phyloP scores from a whole-genome alignment of 1,140 invertebrate species.

The Eupeodes corollae region DNA sequence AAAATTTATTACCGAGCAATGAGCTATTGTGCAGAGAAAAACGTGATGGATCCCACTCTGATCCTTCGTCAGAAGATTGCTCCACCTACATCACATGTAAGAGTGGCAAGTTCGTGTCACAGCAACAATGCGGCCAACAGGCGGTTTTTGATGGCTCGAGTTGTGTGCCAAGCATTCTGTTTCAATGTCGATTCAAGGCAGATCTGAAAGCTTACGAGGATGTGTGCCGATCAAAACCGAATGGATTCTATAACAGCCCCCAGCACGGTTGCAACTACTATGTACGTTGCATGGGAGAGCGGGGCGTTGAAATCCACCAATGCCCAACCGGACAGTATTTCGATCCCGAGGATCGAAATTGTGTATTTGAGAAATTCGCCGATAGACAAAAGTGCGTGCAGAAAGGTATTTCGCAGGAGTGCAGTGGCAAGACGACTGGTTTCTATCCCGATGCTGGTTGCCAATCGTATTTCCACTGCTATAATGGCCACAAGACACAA shows the following conservation, averaged over 20 bases:
- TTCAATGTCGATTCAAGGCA: slow-evolving; percentile 1
- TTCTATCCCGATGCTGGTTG: slow-evolving; percentile 42
- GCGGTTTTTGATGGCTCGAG: slow-evolving; percentile 7
- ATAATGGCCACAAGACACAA: slow-evolving; percentile 33
- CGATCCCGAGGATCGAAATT: slow-evolving; percentile 3
- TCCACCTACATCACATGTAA: slow-evolving; percentile 4
- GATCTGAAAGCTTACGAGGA: neutral
- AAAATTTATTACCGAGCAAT: neutral
- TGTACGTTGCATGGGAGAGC: slow-evolving; percentile 2
- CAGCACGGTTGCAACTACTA: slow-evolving; percentile 4
- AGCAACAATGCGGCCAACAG: slow-evolving; percentile 2
- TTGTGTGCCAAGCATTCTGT: slow-evolving; percentile 5
- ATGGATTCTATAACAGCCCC: slow-evolving; percentile 11
- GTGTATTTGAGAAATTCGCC: slow-evolving; percentile 4
- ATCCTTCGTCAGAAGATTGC: slow-evolving; percentile 8
- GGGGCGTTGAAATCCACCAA: slow-evolving; percentile 1
- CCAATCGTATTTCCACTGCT: slow-evolving; percentile 42
- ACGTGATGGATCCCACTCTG: slow-evolving; percentile 9
- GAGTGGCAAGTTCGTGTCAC: neutral
- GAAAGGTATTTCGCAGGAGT: slow-evolving; percentile 24
- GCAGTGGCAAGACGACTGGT: slow-evolving; percentile 38
- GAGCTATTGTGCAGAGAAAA: slow-evolving; percentile 8
- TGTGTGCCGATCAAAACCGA: slow-evolving; percentile 7
- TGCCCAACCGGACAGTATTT: slow-evolving; percentile 8
- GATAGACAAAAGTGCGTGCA: slow-evolving; percentile 2